These are phyloP conservation scores for Latrodectus geometricus DNA, from an alignment of 1,140 invertebrate species.

Conservation along the genomic window DNA sequence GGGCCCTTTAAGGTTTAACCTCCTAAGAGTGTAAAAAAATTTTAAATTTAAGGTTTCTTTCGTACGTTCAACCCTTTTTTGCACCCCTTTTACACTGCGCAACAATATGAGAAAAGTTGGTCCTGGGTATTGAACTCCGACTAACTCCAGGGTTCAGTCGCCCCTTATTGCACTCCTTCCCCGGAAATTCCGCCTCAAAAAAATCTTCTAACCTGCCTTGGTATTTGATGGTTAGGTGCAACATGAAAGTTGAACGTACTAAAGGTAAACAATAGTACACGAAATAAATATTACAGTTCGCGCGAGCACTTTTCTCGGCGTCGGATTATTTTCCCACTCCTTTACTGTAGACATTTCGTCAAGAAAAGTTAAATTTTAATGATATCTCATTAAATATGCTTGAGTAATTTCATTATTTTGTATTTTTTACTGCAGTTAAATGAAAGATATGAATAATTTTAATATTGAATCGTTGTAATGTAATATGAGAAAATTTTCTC, in stretches of 20 bases:
- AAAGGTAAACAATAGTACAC: conserved; percentile 11
- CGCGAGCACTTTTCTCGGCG: no score
- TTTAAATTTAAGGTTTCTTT: conserved; percentile 34
- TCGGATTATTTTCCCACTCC: no score
- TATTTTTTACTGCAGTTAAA: no score
- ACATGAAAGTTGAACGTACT: conserved; percentile 39
- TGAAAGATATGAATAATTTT: not conserved
- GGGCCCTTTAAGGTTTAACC: conserved; percentile 10
- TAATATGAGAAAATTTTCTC: not conserved
- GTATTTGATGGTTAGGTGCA: conserved; percentile 52
- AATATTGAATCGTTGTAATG: not conserved
- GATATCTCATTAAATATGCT: no score
- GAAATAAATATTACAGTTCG: not conserved
- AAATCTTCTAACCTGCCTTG: conserved; percentile 47
- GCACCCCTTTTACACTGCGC: not conserved
- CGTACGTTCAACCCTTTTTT: conserved; percentile 51
- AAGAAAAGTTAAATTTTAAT: no score
- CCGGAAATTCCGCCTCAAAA: conserved; percentile 42
- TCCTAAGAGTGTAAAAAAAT: conserved; percentile 7
- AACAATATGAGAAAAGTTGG: conserved; percentile 27
- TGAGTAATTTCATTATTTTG: no score
- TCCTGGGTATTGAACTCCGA: conserved; percentile 41
- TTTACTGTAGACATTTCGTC: no score
- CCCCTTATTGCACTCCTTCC: not conserved
- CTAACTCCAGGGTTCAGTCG: conserved; percentile 29